Conservation (phyloP, 2,888 invertebrate species). For the Apoda limacodes region DNA sequence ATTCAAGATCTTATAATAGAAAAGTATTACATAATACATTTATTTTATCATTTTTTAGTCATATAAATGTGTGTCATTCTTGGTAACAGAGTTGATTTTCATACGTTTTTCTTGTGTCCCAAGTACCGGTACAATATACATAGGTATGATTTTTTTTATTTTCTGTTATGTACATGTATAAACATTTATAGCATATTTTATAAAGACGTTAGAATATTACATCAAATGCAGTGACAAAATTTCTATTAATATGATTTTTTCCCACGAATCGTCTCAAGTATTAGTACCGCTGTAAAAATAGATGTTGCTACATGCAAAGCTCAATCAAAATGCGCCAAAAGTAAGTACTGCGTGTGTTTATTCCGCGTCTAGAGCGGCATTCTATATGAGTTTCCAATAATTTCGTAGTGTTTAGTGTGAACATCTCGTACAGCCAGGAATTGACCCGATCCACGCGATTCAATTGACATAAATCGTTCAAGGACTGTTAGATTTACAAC, state of each 20-base stretch:
- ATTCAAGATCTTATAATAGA: background rate
- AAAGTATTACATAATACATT: background rate
- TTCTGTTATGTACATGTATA: background rate
- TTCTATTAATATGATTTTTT: background rate
- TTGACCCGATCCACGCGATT: background rate
- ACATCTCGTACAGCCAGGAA: background rate
- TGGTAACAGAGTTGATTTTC: background rate
- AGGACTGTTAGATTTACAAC: background rate
- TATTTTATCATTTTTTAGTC: background rate
- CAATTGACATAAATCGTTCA: background rate
- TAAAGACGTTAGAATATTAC: too few species aligned
- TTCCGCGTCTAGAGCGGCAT: background rate
- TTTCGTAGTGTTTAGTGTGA: background rate
- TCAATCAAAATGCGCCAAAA: too few species aligned
- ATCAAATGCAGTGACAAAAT: too few species aligned
- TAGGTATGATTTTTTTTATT: too few species aligned
- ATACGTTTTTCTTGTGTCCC: background rate
- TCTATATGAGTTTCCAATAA: background rate
- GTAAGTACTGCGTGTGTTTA: too few species aligned
- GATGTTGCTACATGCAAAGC: background rate
- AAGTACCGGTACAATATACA: background rate
- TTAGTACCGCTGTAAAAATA: background rate
- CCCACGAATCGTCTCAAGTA: background rate
- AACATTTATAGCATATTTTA: background rate
- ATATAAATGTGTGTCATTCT: background rate